Conservation (phyloP, 2,888 invertebrate species). For the Pecten maximus region DNA sequence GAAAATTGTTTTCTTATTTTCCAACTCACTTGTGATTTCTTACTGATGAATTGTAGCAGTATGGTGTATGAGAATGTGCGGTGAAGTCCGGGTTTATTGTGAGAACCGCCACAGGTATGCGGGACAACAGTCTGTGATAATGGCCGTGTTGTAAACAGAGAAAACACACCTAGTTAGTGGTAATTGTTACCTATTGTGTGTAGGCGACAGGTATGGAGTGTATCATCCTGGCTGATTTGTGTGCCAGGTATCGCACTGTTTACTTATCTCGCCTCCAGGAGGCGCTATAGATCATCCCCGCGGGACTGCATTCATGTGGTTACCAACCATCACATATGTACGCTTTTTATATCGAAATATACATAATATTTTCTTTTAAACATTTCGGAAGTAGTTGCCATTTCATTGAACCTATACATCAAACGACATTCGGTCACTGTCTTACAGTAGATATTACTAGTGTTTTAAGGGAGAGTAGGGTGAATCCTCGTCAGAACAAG, state of each 20-base stretch:
- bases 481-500: neutral
- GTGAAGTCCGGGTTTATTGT: neutral
- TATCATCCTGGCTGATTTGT: neutral
- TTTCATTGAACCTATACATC: conserved; percentile 3
- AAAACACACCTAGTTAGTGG: conserved; percentile 15
- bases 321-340: neutral
- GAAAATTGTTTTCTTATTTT: conserved; percentile 18
- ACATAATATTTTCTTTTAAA: neutral
- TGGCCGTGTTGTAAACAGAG: neutral
- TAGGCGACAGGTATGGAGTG: conserved; percentile 20
- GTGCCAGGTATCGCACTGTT: neutral
- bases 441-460: neutral
- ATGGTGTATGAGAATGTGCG: neutral
- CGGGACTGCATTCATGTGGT: conserved; percentile 1
- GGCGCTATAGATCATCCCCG: neutral
- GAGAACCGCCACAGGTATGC: neutral
- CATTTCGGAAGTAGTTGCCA: neutral
- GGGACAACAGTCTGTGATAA: neutral
- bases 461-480: neutral
- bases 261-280: neutral
- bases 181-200: neutral
- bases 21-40: neutral
- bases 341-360: neutral
- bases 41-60: neutral
- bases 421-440: neutral